phyloP scores from a whole-genome alignment of 2,888 invertebrate genomes.

The Chirona hameri region DNA sequence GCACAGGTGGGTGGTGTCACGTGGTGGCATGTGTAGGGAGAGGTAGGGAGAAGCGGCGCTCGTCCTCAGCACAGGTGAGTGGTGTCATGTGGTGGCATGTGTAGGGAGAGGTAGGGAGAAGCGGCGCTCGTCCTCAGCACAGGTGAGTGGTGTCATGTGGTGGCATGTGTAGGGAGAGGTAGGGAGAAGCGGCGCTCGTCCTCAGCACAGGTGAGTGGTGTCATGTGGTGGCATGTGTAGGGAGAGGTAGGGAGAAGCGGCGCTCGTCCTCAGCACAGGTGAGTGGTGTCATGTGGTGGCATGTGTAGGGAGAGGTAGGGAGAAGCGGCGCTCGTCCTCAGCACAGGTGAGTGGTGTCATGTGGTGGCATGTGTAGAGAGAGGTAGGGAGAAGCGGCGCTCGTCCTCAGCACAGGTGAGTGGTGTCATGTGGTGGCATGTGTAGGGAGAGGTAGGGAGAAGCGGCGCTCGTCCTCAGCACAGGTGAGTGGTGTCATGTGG shows the following conservation, averaged over 20 bases:
- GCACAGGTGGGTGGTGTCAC: conserved; percentile 36
- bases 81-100: neutral
- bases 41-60: conserved; percentile 64
- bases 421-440: neutral
- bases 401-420: conserved; percentile 50
- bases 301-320: conserved; percentile 48
- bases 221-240: neutral
- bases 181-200: conserved; percentile 70
- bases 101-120: conserved; percentile 54
- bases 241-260: conserved; percentile 57
- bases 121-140: conserved; percentile 60
- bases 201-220: conserved; percentile 38
- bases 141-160: conserved; percentile 33
- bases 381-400: conserved; percentile 64
- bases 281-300: neutral
- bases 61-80: conserved; percentile 50
- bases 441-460: conserved; percentile 54
- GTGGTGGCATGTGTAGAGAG: too few relatives aligned
- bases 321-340: conserved; percentile 65
- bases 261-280: conserved; percentile 57
- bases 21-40: too few relatives aligned
- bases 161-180: too few relatives aligned
- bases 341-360: conserved; percentile 36
- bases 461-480: conserved; percentile 60
- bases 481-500: conserved; percentile 33